phyloP scores from a whole-genome alignment of 35 echinoderm and acorn worm species.

The Amphiura filiformis region DNA sequence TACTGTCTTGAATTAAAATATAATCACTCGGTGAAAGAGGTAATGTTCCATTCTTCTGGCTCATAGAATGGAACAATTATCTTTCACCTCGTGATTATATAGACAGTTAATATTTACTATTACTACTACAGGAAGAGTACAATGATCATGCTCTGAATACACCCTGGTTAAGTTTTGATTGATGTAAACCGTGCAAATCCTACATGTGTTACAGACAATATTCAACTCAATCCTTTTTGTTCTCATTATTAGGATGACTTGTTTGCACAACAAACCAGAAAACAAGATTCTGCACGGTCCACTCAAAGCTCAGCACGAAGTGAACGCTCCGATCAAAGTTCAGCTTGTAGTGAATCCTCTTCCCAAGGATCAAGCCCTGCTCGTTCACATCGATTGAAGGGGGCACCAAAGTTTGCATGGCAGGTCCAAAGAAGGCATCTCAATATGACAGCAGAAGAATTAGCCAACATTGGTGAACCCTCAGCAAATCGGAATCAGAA shows the following conservation, averaged over 20 bases:
- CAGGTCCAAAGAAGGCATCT: conserved; percentile 92
- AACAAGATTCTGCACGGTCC: neutral
- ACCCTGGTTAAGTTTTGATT: too few species aligned
- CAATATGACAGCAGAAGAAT: conserved; percentile 75
- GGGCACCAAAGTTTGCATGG: conserved; percentile 81
- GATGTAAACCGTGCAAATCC: too few species aligned
- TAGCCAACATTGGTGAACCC: conserved; percentile 43
- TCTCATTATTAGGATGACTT: conserved; percentile 20
- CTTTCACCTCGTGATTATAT: too few species aligned
- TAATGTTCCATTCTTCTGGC: too few species aligned
- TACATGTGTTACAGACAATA: too few species aligned
- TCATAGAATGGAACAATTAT: too few species aligned
- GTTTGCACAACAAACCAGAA: conserved; percentile 19
- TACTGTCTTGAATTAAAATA: too few species aligned
- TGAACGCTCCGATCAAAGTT: neutral
- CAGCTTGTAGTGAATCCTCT: neutral
- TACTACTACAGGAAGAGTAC: too few species aligned
- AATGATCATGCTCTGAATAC: too few species aligned
- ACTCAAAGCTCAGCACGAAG: neutral
- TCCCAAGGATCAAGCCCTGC: neutral
- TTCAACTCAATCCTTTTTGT: too few species aligned
- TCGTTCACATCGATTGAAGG: neutral
- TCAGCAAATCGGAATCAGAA: conserved; percentile 29
- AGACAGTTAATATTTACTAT: too few species aligned
- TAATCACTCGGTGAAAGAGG: too few species aligned